Evolutionary conservation across 1,140 invertebrate genomes (phyloP), one percentile per base, ranked within the genome.

Genomic region (Elysia chlorotica): DNA sequence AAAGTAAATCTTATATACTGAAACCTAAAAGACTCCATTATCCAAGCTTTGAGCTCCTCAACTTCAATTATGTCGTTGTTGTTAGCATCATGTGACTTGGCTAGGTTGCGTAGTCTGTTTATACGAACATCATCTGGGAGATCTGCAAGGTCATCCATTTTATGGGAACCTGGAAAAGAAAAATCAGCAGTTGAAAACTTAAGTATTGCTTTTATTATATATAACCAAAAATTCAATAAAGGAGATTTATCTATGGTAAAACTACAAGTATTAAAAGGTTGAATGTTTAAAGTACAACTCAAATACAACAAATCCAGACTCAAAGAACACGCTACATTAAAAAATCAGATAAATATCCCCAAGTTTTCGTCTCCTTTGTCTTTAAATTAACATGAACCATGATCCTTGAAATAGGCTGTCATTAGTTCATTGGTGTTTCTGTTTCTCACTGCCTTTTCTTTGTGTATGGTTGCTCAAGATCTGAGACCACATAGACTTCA

Each of bases 91-190:
- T 98, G 98, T 87, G 94, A 93, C 2, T 89, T 89, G n/a, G 97
- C 89, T 28, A 99, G 88, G 66, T 93, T 90, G 38, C 87, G 88
- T 0, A 99, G 89, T 73, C 96, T 89, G 81, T 90, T 89, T 84
- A 95, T 96, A 0, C 96, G 92, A 89, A 98, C 96, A 81, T 94
- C 92, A 4, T 94, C 92, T 33, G 92, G 90, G 23, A 99, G 88
- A 78, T 93, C 91, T 83, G 98, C 95, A 89, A 93, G 99, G 88
- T 98, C 95, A 87, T 98, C 94, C 84, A 94, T 92, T 85, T 96
- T 95, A 66, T 93, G 91, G 82, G 95, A 98, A 25, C 96, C 96
- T 94, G 87, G 6, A 75, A 75, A 53, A 48, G 35, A 61, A 33
- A 19, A 75, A 33, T 19, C 10, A 37, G n/a, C 41, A 66, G 25